Evolutionary conservation across 2,888 invertebrate genomes (phyloP), one percentile per base, ranked within the genome.

Genomic region (Apamea crenata): DNA sequence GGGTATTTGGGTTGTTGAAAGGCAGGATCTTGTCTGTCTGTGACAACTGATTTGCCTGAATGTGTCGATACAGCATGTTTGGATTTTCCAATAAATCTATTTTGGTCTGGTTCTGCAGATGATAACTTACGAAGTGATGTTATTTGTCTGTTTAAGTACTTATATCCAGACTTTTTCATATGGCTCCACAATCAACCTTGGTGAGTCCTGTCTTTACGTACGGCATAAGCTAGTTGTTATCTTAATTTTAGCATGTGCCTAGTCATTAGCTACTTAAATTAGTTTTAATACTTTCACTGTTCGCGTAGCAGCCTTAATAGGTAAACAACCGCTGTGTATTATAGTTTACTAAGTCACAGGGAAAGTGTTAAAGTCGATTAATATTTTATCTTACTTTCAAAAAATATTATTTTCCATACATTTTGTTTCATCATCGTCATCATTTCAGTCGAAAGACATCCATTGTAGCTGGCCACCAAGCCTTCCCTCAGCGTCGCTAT

Each of bases 1-100:
- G 74, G 72, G 29, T 79, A 84, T 73, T 83, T 66, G 78, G 87
- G 83, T 86, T 86, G 83, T 86, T 86, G 86, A 72, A 74, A 72
- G 32, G 36, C 86, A 86, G 86, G 78, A 86, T 61, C 87, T 61
- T 74, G 69, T 74, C 67, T 32, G 25, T 84, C 56, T 65, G 12
- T 79, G 63, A 73, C 68, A 53, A 69, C 59, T 36, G 29, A 59
- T 73, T 67, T 47, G 71, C 1, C 71, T 66, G 25, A 70, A 66
- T 67, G 44, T 29, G 32, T 68, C 25, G 16, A 29, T 53, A 29
- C 16, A 21, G 25, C 25, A 12, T 5, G 25, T 63, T 76, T 76
- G 16, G n/a, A 53, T 53, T 53, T 29, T 69, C 16, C 29, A 18
- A 29, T 29, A 36, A 36, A 47, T 69, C 29, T 56, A 59, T 32